phyloP scores from a whole-genome alignment of 64 coral and sea anemone species.

The Platygyra sinensis region DNA sequence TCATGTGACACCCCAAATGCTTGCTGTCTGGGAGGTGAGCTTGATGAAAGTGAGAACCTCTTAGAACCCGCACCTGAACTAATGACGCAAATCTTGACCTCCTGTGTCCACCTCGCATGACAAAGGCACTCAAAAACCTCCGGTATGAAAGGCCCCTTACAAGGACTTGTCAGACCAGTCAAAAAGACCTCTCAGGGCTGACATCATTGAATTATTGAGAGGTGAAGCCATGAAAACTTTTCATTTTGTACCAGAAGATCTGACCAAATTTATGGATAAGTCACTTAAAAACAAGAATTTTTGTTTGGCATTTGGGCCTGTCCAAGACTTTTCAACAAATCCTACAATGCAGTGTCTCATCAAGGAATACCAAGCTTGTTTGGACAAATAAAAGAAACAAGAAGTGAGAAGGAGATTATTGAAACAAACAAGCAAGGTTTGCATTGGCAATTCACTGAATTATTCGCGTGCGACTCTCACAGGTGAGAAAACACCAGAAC shows the following conservation, averaged over 20 bases:
- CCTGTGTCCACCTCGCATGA: neutral
- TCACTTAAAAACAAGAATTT: conserved; percentile 29
- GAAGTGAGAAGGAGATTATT: conserved; percentile 16
- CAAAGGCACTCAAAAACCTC: conserved; percentile 17
- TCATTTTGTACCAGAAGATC: conserved; percentile 17
- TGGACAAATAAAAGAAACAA: conserved; percentile 32
- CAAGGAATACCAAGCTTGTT: conserved; percentile 14
- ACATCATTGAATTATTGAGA: conserved; percentile 3
- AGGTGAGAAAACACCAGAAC: conserved; percentile 20
- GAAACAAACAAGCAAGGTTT: conserved; percentile 12
- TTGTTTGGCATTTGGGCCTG: conserved; percentile 2
- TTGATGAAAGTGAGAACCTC: neutral
- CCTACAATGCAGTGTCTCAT: neutral
- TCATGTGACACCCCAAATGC: neutral
- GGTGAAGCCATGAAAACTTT: neutral
- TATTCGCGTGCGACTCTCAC: conserved; percentile 13
- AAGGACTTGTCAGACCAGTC: conserved; percentile 5
- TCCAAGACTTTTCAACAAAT: neutral
- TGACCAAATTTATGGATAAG: conserved; percentile 7
- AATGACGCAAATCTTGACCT: neutral
- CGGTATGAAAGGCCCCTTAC: neutral
- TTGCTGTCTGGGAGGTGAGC: neutral
- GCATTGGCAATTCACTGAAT: conserved; percentile 16
- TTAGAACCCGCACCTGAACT: neutral
- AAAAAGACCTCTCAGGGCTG: conserved; percentile 9